phyloP scores from a whole-genome alignment of 1,140 invertebrate species.

The Polypedilum pembai region DNA sequence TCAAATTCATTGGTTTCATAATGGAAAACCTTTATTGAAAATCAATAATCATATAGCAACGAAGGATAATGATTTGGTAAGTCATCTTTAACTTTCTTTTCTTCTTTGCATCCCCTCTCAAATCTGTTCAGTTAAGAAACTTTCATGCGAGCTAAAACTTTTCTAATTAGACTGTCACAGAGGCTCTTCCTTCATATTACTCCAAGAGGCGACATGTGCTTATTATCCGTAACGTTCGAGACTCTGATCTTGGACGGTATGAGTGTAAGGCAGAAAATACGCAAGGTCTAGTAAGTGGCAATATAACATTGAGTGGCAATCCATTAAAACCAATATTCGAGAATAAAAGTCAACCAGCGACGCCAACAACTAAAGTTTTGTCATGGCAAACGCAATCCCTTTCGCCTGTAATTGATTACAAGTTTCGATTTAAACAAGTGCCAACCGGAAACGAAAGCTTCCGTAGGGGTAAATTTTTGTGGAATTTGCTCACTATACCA shows the following conservation, averaged over 20 bases:
- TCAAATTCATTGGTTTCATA: conserved; percentile 52
- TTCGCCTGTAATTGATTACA: conserved; percentile 57
- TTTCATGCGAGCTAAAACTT: neutral
- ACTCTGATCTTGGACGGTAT: conserved; percentile 66
- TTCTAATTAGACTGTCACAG: conserved; percentile 41
- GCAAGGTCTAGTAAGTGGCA: conserved; percentile 49
- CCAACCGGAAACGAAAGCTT: conserved; percentile 35
- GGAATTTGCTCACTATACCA: conserved; percentile 58
- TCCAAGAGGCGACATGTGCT: conserved; percentile 50
- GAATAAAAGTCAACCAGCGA: conserved; percentile 46
- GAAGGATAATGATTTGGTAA: conserved; percentile 38
- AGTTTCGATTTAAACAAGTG: conserved; percentile 52
- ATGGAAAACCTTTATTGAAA: conserved; percentile 46
- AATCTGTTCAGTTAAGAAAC: too few relatives aligned
- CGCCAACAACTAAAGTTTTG: conserved; percentile 49
- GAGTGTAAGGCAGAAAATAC: conserved; percentile 67
- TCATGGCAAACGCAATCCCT: conserved; percentile 67
- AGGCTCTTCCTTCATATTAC: conserved; percentile 43
- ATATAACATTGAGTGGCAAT: conserved; percentile 49
- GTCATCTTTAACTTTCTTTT: conserved; percentile 5
- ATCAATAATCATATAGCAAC: conserved; percentile 51
- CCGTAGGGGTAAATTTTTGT: conserved; percentile 44
- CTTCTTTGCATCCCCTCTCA: neutral
- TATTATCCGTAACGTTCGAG: conserved; percentile 58
- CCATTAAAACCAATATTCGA: conserved; percentile 51